A percentile compares a stretch with the other conserved stretches of the same genome.
phyloP scores from a whole-genome alignment of 2,797 vertebrate species.

The Pterois miles region DNA sequence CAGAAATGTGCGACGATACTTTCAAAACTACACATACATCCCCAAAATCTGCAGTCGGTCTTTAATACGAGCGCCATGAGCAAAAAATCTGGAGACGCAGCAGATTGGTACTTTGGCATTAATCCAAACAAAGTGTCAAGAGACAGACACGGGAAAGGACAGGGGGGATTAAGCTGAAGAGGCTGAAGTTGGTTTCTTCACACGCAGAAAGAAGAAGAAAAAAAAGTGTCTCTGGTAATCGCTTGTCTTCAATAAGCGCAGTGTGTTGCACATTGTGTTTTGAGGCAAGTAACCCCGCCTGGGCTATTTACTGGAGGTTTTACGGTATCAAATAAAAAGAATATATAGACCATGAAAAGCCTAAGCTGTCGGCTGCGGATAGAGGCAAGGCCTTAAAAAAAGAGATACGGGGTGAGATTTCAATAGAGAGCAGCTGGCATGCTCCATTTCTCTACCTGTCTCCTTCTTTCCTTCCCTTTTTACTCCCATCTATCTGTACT shows the following conservation, averaged over 20 bases:
- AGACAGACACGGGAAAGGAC: conserved; percentile 33
- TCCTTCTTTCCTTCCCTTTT: conserved; percentile 20
- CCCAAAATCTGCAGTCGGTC: conserved; percentile 6
- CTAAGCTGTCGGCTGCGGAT: conserved; percentile 58
- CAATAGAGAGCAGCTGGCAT: conserved; percentile 67
- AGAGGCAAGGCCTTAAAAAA: conserved; percentile 60
- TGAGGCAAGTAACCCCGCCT: conserved; percentile 66
- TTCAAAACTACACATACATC: background rate
- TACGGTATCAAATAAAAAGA: conserved; percentile 76
- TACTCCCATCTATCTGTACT: conserved; percentile 36
- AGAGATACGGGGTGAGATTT: conserved; percentile 63
- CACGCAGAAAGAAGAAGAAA: conserved; percentile 6
- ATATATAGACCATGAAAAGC: conserved; percentile 74
- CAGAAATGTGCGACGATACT: conserved; percentile 1
- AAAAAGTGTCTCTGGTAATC: conserved; percentile 43
- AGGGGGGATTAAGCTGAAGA: conserved; percentile 52
- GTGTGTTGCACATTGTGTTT: conserved; percentile 53
- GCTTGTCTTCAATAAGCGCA: conserved; percentile 44
- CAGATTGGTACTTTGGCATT: conserved; percentile 64
- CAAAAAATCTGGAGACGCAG: conserved; percentile 44
- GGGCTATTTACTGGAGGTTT: conserved; percentile 70
- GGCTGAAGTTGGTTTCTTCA: conserved; percentile 47
- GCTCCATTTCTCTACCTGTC: conserved; percentile 58
- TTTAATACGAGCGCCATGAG: conserved; percentile 28
- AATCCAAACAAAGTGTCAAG: conserved; percentile 60